Evolutionary conservation across 2,888 invertebrate genomes (phyloP), one percentile per base, ranked within the genome.

Genomic region (Tubulanus polymorphus): DNA sequence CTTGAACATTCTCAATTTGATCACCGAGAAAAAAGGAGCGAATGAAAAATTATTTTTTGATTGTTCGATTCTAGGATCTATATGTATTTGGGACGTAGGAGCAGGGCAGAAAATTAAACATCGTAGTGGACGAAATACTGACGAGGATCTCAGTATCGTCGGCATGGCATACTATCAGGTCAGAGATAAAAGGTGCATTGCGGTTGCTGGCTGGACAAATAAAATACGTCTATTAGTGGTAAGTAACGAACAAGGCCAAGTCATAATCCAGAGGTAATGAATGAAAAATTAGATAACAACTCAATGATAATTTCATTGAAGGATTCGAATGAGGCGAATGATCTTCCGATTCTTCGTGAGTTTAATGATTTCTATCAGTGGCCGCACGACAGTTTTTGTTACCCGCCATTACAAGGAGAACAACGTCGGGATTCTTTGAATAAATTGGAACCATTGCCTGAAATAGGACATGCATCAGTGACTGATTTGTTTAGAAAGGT

Each of bases 51-150:
- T 35, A 15, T 15, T 35, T n/a, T n/a, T 35, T 35, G n/a, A 12
- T 15, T 12, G 12, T n/a, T 32, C 41, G 20, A 41, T 29, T 54
- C 2, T 52, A 76, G 76, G 76, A 8, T 77, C 77, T 15, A 56
- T 77, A 20, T 73, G 73, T 57, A 67, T 78, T 37, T 78, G 78
- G 78, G 76, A 78, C 57, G 72, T 75, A 61, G 76, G 75, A 10
- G 73, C 78, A 5, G 75, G 76, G n/a, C 76, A 78, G 64, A 66
- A 71, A 62, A 67, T 76, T 46, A 78, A 78, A 64, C 66, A 63
- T 18, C 37, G 49, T 10, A 3, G 53, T 23, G 62, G 61, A 20
- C 50, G 46, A 20, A 47, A 52, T 30, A 41, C 51, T 10, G 54
- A 50, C 10, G 64, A 62, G 15, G 64, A 59, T 60, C 64, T 59